phyloP scores from a whole-genome alignment of 2,888 invertebrate genomes.

The Drosophila melanocephala region DNA sequence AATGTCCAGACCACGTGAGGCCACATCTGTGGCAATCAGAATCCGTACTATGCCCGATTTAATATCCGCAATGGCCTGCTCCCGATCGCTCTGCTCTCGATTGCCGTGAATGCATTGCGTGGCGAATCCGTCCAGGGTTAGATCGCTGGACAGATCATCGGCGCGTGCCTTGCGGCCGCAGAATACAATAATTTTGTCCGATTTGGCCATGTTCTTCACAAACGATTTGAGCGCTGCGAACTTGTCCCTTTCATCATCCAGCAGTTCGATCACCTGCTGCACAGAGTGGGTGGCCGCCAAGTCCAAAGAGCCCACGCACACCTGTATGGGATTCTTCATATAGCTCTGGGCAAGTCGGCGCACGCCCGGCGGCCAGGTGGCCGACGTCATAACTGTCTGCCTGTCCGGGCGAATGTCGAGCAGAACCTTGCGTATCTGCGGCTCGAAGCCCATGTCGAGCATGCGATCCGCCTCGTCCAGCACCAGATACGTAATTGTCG shows the following conservation, averaged over 20 bases:
- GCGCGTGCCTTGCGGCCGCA: conserved; percentile 94
- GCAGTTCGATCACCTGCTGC: conserved; percentile 91
- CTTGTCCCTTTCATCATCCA: conserved; percentile 90
- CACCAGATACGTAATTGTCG: conserved; percentile 93
- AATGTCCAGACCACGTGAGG: conserved; percentile 97
- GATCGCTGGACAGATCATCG: conserved; percentile 92
- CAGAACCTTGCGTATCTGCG: conserved; percentile 93
- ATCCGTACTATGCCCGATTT: conserved; percentile 92
- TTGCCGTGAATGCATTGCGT: conserved; percentile 96
- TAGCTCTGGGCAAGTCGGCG: conserved; percentile 93
- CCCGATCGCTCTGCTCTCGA: conserved; percentile 92
- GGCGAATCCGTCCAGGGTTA: conserved; percentile 89
- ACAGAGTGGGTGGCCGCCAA: conserved; percentile 96
- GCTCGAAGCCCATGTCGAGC: conserved; percentile 95
- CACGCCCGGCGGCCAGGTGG: conserved; percentile 97
- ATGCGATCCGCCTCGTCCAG: conserved; percentile 97
- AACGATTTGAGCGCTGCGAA: conserved; percentile 89
- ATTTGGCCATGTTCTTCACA: conserved; percentile 88
- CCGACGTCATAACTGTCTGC: conserved; percentile 98
- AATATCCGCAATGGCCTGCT: conserved; percentile 94
- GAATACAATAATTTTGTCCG: conserved; percentile 96
- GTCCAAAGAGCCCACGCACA: conserved; percentile 95
- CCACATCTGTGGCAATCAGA: conserved; percentile 97
- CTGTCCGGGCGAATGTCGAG: conserved; percentile 93
- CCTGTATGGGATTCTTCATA: conserved; percentile 95